Base-by-base conservation (phyloP, 2,888 invertebrate species). In the Hemistola chrysoprasaria region DNA sequence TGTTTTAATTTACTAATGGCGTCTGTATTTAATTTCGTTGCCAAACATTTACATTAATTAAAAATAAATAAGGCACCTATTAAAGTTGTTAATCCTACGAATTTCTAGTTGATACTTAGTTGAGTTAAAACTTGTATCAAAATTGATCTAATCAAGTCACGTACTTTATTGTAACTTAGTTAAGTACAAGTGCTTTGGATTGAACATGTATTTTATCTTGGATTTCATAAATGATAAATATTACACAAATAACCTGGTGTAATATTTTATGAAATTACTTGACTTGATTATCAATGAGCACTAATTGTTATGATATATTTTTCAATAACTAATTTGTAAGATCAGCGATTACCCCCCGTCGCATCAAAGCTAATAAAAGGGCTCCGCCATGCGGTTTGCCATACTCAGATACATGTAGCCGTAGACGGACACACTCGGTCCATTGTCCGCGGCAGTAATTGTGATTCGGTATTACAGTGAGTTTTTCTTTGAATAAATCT, bases 131-230 rank as follows among this genome's bases (percentile, higher is more conserved):
- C 3, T 21, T 31, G 36, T 34, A 38, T 22, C 24, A 10, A 26
- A 16, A 6, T 32, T 22, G 23, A 58, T 65, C 56, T 74, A 65
- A 80, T 78, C 73, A 54, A 47, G 62, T 72, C 83, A 83, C 84
- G 82, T 83, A 47, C 28, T 42, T 66, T 61, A 43, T 59, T 8
- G 32, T 44, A 41, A 54, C 38, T 31, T 58, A 50, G 37, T 35
- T 37, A 42, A 34, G 57, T 51, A 57, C 50, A 47, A 48, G 37
- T 44, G 4, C 16, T 53, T 30, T 21, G 56, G 66, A 69, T 68
- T 67, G 50, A 51, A 52, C 68, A 71, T 57, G 68, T 59, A 39
- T 45, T 33, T 55, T 30, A 27, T 32, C 37, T 20, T 27, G 27
- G n/a, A 47, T 64, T 60, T 53, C 56, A 48, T 54, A 62, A 65